Conservation (phyloP, 2,888 invertebrate species). For the Hermodice carunculata region DNA sequence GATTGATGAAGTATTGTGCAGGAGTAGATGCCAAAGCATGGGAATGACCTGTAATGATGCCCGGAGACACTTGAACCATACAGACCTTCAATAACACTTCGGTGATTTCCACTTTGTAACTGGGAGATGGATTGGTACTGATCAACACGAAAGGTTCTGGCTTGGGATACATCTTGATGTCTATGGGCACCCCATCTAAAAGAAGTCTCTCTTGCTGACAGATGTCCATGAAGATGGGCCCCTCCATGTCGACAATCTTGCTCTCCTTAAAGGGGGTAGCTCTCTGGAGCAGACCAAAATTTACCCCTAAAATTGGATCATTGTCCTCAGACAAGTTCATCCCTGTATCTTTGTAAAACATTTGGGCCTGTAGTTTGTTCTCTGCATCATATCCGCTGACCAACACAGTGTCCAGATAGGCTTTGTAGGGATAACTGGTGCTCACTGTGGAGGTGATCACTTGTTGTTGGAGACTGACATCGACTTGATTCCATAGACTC, state of each 20-base stretch:
- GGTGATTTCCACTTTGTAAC: neutral
- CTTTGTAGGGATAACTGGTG: conserved; percentile 1
- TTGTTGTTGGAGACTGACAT: neutral
- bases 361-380: neutral
- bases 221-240: neutral
- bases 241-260: neutral
- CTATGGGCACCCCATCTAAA: neutral
- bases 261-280: neutral
- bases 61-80: neutral
- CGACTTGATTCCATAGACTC: neutral
- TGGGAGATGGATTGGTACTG: neutral
- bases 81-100: neutral
- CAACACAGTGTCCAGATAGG: neutral
- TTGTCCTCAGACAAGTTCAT: too few species aligned
- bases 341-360: neutral
- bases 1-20: neutral
- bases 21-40: neutral
- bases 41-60: neutral
- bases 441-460: neutral
- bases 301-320: neutral
- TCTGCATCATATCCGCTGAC: neutral
- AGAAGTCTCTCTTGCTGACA: neutral
- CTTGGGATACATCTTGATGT: neutral
- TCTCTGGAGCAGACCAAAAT: neutral
- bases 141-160: neutral